These are phyloP conservation scores for Empidonax traillii DNA, from an alignment of 2,113 vertebrate genomes.

Conservation along the genomic window DNA sequence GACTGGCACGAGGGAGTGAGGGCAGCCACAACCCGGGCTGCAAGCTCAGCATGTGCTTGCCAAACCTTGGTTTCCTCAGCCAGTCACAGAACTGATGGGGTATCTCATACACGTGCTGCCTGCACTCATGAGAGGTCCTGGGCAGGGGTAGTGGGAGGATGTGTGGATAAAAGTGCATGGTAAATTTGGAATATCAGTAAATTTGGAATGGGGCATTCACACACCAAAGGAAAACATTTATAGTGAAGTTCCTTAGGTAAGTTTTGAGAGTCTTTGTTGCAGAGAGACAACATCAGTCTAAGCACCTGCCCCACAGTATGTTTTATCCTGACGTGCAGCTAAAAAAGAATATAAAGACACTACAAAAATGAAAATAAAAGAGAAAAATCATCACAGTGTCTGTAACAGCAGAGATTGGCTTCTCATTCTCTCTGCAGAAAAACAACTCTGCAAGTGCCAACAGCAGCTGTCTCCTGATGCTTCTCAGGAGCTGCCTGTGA, in stretches of 20 bases:
- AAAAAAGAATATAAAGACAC: background rate
- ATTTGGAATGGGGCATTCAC: background rate
- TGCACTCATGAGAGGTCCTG: background rate
- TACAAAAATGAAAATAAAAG: background rate
- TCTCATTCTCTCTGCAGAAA: background rate
- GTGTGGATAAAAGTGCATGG: fast-evolving
- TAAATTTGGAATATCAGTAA: background rate
- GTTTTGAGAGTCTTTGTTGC: background rate
- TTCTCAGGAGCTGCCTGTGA: background rate
- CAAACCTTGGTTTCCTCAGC: background rate
- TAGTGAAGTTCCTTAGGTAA: background rate
- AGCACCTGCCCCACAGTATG: background rate
- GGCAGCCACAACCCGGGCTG: background rate
- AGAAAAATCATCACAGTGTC: background rate
- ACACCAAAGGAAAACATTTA: background rate
- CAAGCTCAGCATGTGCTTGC: fast-evolving
- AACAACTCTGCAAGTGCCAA: background rate
- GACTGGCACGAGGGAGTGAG: background rate
- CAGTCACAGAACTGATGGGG: background rate
- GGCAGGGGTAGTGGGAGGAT: background rate
- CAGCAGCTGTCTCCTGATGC: background rate
- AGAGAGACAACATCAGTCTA: background rate
- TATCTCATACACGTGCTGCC: fast-evolving
- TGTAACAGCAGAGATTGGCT: background rate
- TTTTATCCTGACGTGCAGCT: background rate